These are phyloP conservation scores for Pseudoatta argentina DNA, from an alignment of 1,140 invertebrate genomes.

Conservation along the genomic window DNA sequence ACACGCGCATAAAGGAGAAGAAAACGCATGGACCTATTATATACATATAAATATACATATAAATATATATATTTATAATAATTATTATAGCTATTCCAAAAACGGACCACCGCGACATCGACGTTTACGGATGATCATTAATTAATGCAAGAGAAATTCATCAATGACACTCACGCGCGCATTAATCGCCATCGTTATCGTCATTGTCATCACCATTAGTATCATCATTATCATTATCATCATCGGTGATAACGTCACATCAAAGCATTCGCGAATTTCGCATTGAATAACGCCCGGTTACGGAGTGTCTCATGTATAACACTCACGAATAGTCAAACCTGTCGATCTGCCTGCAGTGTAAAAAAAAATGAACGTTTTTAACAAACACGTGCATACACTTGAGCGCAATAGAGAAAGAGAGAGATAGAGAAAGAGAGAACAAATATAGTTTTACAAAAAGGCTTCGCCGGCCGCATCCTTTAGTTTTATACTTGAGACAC, in stretches of 20 bases:
- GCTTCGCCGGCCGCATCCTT: conserved; percentile 66
- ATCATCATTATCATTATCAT: conserved; percentile 47
- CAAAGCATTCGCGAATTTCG: conserved; percentile 32
- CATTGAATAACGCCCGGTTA: conserved; percentile 55
- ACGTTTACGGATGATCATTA: conserved; percentile 72
- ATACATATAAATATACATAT: conserved; percentile 78
- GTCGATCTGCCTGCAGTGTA: conserved; percentile 64
- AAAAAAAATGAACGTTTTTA: conserved; percentile 51
- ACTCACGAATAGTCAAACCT: conserved; percentile 68
- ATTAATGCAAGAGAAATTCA: conserved; percentile 61
- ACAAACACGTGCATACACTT: conserved; percentile 65
- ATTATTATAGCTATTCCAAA: conserved; percentile 82
- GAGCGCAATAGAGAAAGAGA: conserved; percentile 72
- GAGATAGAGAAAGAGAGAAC: conserved; percentile 48
- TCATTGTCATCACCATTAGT: neutral
- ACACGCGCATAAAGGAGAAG: conserved; percentile 76
- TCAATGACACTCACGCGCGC: conserved; percentile 49
- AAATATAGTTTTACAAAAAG: conserved; percentile 76
- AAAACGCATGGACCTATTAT: conserved; percentile 82
- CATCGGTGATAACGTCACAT: conserved; percentile 65
- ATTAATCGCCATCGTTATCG: conserved; percentile 18
- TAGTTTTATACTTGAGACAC: conserved; percentile 76
- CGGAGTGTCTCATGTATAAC: conserved; percentile 75
- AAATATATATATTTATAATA: conserved; percentile 81
- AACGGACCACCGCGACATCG: conserved; percentile 80